These are phyloP conservation scores for Taeniopygia guttata DNA, from an alignment of 2,797 vertebrate species.

Conservation along the genomic window DNA sequence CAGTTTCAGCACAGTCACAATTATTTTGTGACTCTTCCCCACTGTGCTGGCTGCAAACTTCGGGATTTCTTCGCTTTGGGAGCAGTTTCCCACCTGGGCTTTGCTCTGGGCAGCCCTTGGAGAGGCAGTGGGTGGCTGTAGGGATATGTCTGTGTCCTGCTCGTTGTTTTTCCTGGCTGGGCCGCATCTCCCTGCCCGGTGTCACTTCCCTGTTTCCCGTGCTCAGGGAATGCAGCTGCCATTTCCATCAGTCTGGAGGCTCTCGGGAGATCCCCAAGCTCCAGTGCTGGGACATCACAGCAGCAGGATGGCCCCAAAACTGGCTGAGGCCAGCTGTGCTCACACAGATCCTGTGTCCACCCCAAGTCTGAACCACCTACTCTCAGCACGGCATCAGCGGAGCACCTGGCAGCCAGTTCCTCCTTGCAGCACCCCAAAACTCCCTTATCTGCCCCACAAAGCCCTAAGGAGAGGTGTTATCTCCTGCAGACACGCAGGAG, in stretches of 20 bases:
- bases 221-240: not conserved
- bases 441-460: not conserved
- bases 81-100: not conserved
- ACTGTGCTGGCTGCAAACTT: rapidly evolving
- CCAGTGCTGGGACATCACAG: not conserved
- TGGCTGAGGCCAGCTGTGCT: not conserved
- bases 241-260: not conserved
- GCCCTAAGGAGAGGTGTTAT: not conserved
- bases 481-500: not conserved
- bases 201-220: not conserved
- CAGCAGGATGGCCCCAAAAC: not conserved
- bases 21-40: not conserved
- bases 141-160: not conserved
- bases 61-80: not conserved
- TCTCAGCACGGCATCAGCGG: not conserved
- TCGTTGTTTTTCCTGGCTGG: not conserved
- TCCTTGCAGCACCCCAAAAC: not conserved
- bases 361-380: not conserved
- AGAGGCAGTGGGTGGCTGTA: not conserved
- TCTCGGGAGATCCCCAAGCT: rapidly evolving
- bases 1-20: rapidly evolving
- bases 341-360: not conserved
- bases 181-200: not conserved
- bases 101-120: not conserved
- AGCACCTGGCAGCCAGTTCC: not conserved